phyloP scores from a whole-genome alignment of 1,140 invertebrate species.

The Laupala kohalensis region DNA sequence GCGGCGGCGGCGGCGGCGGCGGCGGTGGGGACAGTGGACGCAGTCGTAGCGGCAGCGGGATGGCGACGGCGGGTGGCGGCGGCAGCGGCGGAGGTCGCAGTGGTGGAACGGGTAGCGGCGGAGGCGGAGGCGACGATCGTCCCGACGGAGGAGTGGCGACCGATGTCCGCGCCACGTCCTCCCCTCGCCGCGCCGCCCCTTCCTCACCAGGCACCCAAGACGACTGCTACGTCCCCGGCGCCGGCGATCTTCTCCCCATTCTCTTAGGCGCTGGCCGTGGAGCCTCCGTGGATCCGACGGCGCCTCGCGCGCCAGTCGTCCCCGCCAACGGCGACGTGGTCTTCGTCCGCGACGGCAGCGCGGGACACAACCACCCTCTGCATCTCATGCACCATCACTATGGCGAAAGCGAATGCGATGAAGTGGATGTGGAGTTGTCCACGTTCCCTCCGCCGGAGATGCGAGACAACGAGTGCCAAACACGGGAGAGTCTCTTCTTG shows the following conservation, averaged over 20 bases:
- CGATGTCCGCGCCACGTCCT: not conserved
- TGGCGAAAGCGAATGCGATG: constrained; percentile 16
- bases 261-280: constrained; percentile 29
- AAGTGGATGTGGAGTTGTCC: constrained; percentile 12
- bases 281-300: not conserved
- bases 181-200: constrained; percentile 23
- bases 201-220: too few relatives aligned
- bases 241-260: constrained; percentile 32
- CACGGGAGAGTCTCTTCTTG: constrained; percentile 59
- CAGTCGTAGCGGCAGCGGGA: not conserved
- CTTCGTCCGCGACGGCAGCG: constrained; percentile 5
- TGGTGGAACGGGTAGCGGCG: not conserved
- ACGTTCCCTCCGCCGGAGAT: constrained; percentile 39
- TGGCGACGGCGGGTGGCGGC: not conserved
- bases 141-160: too few relatives aligned
- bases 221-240: constrained; percentile 33
- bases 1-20: not conserved
- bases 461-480: constrained; percentile 65
- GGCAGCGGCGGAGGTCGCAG: too few relatives aligned
- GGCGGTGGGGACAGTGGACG: constrained; percentile 1
- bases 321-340: constrained; percentile 16
- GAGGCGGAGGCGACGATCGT: not conserved
- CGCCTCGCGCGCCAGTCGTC: constrained; percentile 5
- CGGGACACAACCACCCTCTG: not conserved
- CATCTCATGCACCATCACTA: constrained; percentile 1